phyloP scores from a whole-genome alignment of 2,113 vertebrate species.

The Calyptommatus sinebrachiatus region DNA sequence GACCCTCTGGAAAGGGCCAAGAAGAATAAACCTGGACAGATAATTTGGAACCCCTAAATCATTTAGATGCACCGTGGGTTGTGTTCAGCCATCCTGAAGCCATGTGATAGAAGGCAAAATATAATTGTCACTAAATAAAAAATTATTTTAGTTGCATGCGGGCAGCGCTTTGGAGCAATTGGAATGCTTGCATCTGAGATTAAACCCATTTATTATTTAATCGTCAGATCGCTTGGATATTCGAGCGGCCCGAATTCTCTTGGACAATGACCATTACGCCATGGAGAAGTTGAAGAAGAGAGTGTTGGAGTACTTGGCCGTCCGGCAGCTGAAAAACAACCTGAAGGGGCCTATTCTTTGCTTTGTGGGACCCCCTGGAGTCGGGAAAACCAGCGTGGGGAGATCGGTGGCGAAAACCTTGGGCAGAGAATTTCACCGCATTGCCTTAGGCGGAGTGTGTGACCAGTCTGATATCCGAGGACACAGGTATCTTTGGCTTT shows the following conservation, averaged over 20 bases:
- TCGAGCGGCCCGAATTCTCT: constrained; percentile 82
- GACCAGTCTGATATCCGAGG: constrained; percentile 97
- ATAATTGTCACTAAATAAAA: too few species aligned
- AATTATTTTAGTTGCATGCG: too few species aligned
- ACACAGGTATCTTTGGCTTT: constrained; percentile 80
- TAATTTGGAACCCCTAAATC: too few species aligned
- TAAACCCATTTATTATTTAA: constrained; percentile 34
- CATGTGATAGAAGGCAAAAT: too few species aligned
- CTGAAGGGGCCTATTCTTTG: constrained; percentile 96
- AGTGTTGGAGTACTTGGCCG: constrained; percentile 94
- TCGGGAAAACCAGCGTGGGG: constrained; percentile 96
- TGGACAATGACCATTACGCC: constrained; percentile 96
- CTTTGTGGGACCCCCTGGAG: constrained; percentile 95
- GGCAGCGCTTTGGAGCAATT: neutral
- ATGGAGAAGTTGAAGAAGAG: constrained; percentile 95
- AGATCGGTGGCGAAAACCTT: constrained; percentile 92
- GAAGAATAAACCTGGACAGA: too few species aligned
- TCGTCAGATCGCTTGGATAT: constrained; percentile 90
- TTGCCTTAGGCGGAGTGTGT: constrained; percentile 92
- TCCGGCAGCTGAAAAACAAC: constrained; percentile 88
- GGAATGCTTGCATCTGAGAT: neutral
- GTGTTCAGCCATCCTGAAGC: too few species aligned
- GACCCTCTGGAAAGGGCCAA: too few species aligned
- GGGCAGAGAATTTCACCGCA: constrained; percentile 94
- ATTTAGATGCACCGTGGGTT: too few species aligned